Conservation (phyloP, 2,888 invertebrate genomes). For the Liopterus haemorrhoidalis region DNA sequence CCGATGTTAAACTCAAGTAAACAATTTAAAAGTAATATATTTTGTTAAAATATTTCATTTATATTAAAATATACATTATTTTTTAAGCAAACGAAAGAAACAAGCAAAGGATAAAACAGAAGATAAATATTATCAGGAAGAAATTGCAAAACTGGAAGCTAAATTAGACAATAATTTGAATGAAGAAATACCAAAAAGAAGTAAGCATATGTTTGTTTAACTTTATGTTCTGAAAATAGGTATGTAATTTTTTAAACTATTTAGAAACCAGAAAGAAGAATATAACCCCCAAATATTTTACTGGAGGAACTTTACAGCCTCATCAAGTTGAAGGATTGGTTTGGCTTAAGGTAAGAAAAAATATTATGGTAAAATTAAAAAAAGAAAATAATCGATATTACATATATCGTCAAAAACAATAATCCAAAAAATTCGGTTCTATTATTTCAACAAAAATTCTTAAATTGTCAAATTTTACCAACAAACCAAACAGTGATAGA, state of each 20-base stretch:
- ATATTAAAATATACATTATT: no score
- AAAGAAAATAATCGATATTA: neutral
- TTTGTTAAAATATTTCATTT: no score
- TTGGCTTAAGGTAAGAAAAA: conserved; percentile 55
- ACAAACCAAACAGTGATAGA: no score
- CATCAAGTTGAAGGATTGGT: conserved; percentile 62
- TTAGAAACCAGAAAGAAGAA: no score
- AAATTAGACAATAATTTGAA: neutral
- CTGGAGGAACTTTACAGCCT: conserved; percentile 50
- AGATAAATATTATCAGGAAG: neutral
- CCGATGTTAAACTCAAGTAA: no score
- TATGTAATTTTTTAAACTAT: no score
- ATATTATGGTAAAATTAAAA: neutral
- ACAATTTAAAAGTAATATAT: no score
- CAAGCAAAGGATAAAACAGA: conserved; percentile 2
- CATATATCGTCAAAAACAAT: neutral
- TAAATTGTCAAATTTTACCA: no score
- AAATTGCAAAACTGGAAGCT: neutral
- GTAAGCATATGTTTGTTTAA: no score
- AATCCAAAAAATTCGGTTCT: neutral
- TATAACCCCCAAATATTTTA: conserved; percentile 37
- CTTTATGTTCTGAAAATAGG: conserved; percentile 1
- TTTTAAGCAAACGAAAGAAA: no score
- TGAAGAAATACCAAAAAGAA: no score
- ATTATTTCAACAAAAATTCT: neutral